Conservation (phyloP, 2,797 vertebrate species). For the Brachyrhaphis roseni region DNA sequence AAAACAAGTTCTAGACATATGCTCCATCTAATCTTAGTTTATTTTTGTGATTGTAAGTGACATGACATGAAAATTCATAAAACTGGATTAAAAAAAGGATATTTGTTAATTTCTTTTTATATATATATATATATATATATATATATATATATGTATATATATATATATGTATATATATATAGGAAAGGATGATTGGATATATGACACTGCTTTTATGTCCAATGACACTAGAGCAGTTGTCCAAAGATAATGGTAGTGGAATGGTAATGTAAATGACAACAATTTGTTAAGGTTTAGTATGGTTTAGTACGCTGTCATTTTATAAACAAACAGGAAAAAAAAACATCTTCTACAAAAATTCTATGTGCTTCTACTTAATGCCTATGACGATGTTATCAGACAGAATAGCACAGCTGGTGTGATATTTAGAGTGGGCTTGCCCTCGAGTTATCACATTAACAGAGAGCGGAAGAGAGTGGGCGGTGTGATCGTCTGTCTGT, state of each 20-base stretch:
- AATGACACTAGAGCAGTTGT: slow-evolving; percentile 2
- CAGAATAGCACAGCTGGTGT: slow-evolving; percentile 55
- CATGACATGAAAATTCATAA: too few relatives aligned
- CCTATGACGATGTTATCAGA: slow-evolving; percentile 41
- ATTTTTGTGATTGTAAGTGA: too few relatives aligned
- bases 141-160: too few relatives aligned
- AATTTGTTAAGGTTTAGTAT: slow-evolving; percentile 11
- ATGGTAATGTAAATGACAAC: slow-evolving; percentile 8
- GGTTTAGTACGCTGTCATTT: slow-evolving; percentile 22
- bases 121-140: too few relatives aligned
- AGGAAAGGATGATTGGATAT: too few relatives aligned
- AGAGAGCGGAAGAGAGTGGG: slow-evolving; percentile 49
- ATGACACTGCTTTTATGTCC: too few relatives aligned
- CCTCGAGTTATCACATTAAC: slow-evolving; percentile 49
- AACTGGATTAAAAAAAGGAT: too few relatives aligned
- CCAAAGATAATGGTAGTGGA: slow-evolving; percentile 13
- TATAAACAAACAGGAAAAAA: slow-evolving; percentile 24
- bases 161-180: too few relatives aligned
- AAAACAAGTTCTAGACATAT: too few relatives aligned
- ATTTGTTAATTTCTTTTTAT: too few relatives aligned
- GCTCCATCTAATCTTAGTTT: too few relatives aligned
- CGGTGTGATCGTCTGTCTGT: slow-evolving; percentile 22
- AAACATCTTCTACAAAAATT: slow-evolving; percentile 29
- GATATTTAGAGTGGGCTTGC: slow-evolving; percentile 48
- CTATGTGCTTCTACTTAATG: slow-evolving; percentile 31